Evolutionary conservation across 2,797 vertebrate genomes (phyloP).

Genomic region (Myiothlypis chrysogaster): DNA sequence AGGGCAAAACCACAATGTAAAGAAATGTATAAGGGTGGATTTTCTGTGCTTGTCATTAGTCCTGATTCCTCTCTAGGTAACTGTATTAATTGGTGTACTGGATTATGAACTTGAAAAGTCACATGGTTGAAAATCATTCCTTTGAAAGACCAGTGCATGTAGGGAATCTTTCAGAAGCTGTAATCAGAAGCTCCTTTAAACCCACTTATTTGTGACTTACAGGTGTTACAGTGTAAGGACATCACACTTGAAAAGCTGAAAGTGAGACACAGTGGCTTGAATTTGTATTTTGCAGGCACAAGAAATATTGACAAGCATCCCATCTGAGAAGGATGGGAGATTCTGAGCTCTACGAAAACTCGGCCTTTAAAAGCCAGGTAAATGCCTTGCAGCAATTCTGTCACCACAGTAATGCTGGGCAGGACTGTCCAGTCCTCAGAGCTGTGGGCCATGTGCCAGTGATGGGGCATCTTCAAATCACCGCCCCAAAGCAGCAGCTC

Average conservation of each 20-base stretch:
- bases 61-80: neutral
- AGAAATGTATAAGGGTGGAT: neutral
- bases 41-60: neutral
- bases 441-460: neutral
- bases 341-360: neutral
- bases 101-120: neutral
- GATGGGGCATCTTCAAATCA: neutral
- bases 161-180: neutral
- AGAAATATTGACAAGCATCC: neutral
- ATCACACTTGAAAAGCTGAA: neutral
- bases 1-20: neutral
- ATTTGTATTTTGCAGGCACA: neutral
- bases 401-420: rapidly evolving
- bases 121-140: neutral
- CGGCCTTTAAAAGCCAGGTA: neutral
- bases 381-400: neutral
- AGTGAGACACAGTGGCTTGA: neutral
- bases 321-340: neutral
- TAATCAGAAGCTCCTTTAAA: neutral
- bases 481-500: rapidly evolving
- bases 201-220: neutral
- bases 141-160: neutral
- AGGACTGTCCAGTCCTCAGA: neutral
- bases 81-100: neutral
- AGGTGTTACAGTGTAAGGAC: neutral